Percentiles rank a stretch among this genome's conserved stretches.
These are phyloP conservation scores for Popillia japonica DNA, from an alignment of 1,140 invertebrate genomes.

Conservation along the genomic window DNA sequence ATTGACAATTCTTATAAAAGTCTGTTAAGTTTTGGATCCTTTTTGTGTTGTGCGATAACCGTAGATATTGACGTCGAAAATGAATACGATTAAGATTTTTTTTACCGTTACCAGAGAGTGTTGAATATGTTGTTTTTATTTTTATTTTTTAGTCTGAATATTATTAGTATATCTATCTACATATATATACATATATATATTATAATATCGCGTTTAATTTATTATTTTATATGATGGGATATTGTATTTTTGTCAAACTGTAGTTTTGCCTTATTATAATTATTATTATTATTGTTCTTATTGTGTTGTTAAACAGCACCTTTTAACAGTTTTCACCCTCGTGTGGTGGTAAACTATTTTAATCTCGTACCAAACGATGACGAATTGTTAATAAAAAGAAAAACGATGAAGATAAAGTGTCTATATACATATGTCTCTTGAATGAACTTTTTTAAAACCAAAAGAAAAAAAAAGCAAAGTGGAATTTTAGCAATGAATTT, in stretches of 20 bases:
- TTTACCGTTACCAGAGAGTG: not conserved
- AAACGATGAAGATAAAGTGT: no score
- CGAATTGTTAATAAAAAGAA: not conserved
- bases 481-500: not conserved
- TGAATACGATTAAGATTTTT: not conserved
- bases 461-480: not conserved
- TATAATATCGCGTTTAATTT: conserved; percentile 12
- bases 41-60: no score
- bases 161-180: conserved; percentile 4
- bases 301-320: not conserved
- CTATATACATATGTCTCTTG: no score
- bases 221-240: conserved; percentile 10
- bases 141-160: not conserved
- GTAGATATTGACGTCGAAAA: not conserved
- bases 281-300: conserved; percentile 11
- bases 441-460: not conserved
- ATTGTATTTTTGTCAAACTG: not conserved
- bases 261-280: not conserved
- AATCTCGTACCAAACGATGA: not conserved
- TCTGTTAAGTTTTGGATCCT: no score
- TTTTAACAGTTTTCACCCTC: conserved; percentile 3
- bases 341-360: no score
- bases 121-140: conserved; percentile 1
- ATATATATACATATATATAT: not conserved
- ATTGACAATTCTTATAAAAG: no score